Base-by-base conservation (phyloP, 2,888 invertebrate genomes). In the Parnassius glacialis region DNA sequence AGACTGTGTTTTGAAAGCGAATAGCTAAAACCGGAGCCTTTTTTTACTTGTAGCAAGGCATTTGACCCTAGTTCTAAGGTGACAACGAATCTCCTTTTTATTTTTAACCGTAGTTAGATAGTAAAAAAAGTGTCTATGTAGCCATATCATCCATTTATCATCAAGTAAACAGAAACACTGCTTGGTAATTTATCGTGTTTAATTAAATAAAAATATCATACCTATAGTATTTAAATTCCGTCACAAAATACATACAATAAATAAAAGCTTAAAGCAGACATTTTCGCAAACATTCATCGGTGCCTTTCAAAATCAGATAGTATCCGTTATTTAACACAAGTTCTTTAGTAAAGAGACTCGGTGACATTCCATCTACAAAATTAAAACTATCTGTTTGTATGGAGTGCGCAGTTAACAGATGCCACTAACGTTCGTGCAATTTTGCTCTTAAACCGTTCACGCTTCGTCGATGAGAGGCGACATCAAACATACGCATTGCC, bases 401-500 rank as follows among this genome's bases (percentile, higher is more conserved):
- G 72, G 78, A 84, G 83, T 80, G 81, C 80, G 80, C 84, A 83
- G 79, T 84, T 85, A 88, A 83, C 91, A 91, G 91, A 90, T 90
- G 91, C 86, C 82, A 80, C 80, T 86, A 80, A 79, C 81, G 80
- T 78, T 83, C 80, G 77, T 83, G 84, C 88, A 90, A 89, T 90
- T 89, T 87, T 83, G 83, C 88, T 87, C 86, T 87, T 83, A 81
- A 83, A 84, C 80, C 84, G 82, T 86, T 90, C 83, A 90, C 90
- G 91, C 86, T 87, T 74, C 83, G 78, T 62, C 83, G 89, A 88
- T 83, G 80, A 89, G 90, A 85, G 88, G 85, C 84, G 84, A 91
- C 90, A 90, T 91, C 91, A 91, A 91, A 91, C 91, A 90, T 89
- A 81, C 81, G 83, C 83, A 80, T 74, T 76, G 80, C 78, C 76